A percentile compares a stretch with the other conserved stretches of the same genome.
Conservation (phyloP, 2,113 vertebrate species). For the Struthio camelus region DNA sequence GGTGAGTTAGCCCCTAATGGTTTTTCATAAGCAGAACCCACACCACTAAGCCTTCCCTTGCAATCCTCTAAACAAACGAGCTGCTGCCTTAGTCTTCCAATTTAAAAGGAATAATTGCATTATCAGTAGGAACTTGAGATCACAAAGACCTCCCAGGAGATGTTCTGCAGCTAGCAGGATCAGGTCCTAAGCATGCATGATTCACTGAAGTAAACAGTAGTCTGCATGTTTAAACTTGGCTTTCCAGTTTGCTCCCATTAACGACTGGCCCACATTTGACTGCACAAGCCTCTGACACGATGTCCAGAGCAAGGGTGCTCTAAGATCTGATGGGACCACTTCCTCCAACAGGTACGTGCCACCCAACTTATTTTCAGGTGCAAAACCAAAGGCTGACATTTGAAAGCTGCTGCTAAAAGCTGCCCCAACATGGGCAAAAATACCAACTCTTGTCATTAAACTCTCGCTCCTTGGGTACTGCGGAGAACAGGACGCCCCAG, state of each 20-base stretch:
- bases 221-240: constrained; percentile 32
- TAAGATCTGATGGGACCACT: fast-evolving
- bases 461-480: neutral
- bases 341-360: neutral
- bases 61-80: neutral
- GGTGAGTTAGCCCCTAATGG: neutral
- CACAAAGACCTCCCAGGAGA: constrained; percentile 56
- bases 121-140: neutral
- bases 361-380: neutral
- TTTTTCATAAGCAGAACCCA: constrained; percentile 25
- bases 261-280: neutral
- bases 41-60: neutral
- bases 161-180: constrained; percentile 9
- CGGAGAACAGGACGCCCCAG: too few species aligned
- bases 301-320: neutral
- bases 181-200: neutral
- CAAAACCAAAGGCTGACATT: neutral
- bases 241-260: neutral
- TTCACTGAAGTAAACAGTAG: constrained; percentile 49
- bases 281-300: neutral
- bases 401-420: neutral
- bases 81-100: neutral
- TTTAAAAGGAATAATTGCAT: constrained; percentile 24
- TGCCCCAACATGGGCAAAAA: neutral
- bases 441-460: neutral